A percentile compares a stretch with the other conserved stretches of the same genome.
Evolutionary conservation across 2,797 vertebrate species (phyloP).

Genomic region (Cynopterus sphinx): DNA sequence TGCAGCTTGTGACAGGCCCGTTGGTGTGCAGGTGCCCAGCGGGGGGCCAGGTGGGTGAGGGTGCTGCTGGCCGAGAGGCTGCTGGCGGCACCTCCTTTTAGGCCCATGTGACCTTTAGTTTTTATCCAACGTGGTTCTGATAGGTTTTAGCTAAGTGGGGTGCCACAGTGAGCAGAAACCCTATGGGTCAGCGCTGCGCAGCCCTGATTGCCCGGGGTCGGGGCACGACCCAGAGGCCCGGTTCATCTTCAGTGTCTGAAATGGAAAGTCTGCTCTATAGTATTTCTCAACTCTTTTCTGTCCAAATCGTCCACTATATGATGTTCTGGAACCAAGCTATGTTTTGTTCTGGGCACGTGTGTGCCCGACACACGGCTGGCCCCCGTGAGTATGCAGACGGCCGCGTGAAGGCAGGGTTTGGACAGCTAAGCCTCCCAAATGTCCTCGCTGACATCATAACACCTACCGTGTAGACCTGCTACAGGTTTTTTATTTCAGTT

Average conservation of each 20-base stretch:
- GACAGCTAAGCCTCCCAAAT: neutral
- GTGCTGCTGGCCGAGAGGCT: neutral
- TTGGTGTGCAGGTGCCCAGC: too few relatives aligned
- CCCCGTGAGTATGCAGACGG: too few relatives aligned
- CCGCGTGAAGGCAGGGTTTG: neutral
- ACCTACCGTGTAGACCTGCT: neutral
- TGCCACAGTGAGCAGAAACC: neutral
- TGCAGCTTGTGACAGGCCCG: neutral
- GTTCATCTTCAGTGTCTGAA: neutral
- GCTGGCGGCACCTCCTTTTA: neutral
- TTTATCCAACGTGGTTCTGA: too few relatives aligned
- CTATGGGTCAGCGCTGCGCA: neutral
- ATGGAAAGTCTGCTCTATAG: neutral
- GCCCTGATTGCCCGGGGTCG: neutral
- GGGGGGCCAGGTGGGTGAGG: neutral
- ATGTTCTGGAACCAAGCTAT: neutral
- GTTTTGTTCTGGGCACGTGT: neutral
- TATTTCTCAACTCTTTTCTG: neutral
- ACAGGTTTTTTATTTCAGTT: neutral
- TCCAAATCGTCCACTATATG: neutral
- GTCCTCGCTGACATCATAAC: neutral
- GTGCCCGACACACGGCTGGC: rapidly evolving
- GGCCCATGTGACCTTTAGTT: neutral
- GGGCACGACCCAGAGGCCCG: neutral
- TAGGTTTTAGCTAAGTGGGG: neutral